These are phyloP conservation scores for Rotaria magnacalcarata DNA, from an alignment of 2,888 invertebrate genomes.

Conservation along the genomic window DNA sequence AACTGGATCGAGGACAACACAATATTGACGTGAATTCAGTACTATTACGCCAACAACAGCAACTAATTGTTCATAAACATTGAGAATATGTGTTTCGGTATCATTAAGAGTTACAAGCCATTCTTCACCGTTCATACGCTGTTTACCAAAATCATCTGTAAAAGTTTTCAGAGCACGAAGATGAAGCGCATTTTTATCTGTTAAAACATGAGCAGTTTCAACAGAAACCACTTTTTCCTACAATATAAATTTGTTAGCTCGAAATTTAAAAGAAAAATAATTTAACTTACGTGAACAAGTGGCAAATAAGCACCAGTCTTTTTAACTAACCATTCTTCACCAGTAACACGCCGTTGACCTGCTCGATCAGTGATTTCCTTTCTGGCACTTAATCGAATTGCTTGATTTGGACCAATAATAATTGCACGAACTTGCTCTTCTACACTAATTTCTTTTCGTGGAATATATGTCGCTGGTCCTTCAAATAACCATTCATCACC, in stretches of 20 bases:
- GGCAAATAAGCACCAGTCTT: constrained; percentile 62
- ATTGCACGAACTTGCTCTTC: constrained; percentile 59
- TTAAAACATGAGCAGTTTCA: constrained; percentile 61
- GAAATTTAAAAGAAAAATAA: background rate
- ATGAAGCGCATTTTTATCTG: constrained; percentile 62
- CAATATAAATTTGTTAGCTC: background rate
- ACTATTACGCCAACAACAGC: constrained; percentile 60
- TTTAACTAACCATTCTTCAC: constrained; percentile 62
- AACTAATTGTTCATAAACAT: constrained; percentile 61
- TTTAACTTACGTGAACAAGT: constrained; percentile 57
- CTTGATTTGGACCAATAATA: constrained; percentile 61
- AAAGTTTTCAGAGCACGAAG: constrained; percentile 60
- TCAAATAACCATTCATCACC: constrained; percentile 63
- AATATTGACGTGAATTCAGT: constrained; percentile 61
- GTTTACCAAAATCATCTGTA: constrained; percentile 59
- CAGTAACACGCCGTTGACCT: constrained; percentile 52
- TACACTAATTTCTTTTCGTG: constrained; percentile 61
- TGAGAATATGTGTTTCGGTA: constrained; percentile 63
- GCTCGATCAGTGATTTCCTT: constrained; percentile 59
- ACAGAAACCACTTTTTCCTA: constrained; percentile 60
- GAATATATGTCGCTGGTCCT: constrained; percentile 61
- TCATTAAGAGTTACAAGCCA: constrained; percentile 61
- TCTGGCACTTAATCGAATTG: constrained; percentile 60
- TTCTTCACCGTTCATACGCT: constrained; percentile 62
- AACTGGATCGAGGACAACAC: constrained; percentile 61